Evolutionary conservation across 1,140 invertebrate genomes (phyloP), one percentile per base, ranked within the genome.

Genomic region (Wiebesia pumilae): DNA sequence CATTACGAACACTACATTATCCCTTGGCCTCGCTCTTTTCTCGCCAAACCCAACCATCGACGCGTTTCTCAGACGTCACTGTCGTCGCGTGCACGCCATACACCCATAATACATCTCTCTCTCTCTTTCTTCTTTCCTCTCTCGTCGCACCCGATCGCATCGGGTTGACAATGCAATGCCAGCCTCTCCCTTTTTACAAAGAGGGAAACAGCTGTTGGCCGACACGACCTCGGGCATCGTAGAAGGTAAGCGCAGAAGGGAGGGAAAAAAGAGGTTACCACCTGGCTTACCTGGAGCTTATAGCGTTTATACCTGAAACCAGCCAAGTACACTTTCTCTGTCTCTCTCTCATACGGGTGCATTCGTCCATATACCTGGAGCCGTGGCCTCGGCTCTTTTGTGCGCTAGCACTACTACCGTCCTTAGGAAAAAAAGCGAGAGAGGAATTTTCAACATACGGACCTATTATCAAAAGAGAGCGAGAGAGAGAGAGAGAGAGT

Each of bases 161-260:
- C 85, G 88, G 87, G 90, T 92, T 93, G 91, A 92, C 90, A 93
- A 93, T 92, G 89, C 91, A 90, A 89, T 89, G 89, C 88, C 90
- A 89, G 89, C 77, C 67, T 71, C 40, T 71, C 81, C 51, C 81
- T 87, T 81, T 89, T 89, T 88, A 75, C 87, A 80, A 84, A 73
- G 88, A 90, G 91, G 91, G 91, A 93, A 93, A 93, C 93, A 93
- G 93, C 92, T 93, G 93, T 93, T 92, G 85, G 86, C 87, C 91
- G 33, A 54, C 77, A 83, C 75, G 84, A 89, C 84, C 88, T 73
- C 81, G 90, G 81, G 88, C 87, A 90, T 62, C 65, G 75, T 84
- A 65, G 80, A 84, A 83, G 85, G 78, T 81, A 88, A 62, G 69
- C 73, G 47, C 87, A 6, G 83, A 88, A 90, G 89, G 88, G 89